Percentiles rank a stretch among this genome's conserved stretches.
phyloP scores from a whole-genome alignment of 2,113 vertebrate genomes.

The Antennarius striatus region DNA sequence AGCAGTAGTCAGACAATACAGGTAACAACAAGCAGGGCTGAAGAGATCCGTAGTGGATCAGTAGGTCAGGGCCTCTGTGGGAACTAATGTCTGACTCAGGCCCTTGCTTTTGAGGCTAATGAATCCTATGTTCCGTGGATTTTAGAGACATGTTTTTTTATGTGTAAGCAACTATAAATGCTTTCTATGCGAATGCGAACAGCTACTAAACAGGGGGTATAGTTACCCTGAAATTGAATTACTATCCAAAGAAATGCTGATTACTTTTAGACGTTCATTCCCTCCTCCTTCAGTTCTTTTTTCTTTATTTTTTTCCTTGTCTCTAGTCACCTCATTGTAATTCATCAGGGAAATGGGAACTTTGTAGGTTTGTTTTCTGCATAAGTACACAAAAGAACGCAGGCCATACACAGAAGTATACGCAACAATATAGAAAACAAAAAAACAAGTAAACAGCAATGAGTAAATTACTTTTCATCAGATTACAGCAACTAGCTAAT shows the following conservation, averaged over 20 bases:
- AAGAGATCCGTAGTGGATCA: too few relatives aligned
- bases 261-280: slow-evolving; percentile 20
- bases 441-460: neutral
- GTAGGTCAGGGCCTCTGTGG: too few relatives aligned
- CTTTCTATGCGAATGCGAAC: too few relatives aligned
- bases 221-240: slow-evolving; percentile 3
- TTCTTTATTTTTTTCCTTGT: slow-evolving; percentile 36
- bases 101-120: too few relatives aligned
- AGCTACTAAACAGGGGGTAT: too few relatives aligned
- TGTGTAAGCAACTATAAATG: too few relatives aligned
- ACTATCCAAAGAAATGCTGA: slow-evolving; percentile 42
- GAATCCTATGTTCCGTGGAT: too few relatives aligned
- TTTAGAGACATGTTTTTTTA: too few relatives aligned
- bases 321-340: slow-evolving; percentile 54
- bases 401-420: neutral
- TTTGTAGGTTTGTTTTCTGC: slow-evolving; percentile 10
- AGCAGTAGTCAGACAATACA: too few relatives aligned
- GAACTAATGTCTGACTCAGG: too few relatives aligned
- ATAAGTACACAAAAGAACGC: neutral
- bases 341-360: slow-evolving; percentile 61
- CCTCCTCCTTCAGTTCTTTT: slow-evolving; percentile 3
- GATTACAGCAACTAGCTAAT: too few relatives aligned
- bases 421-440: neutral
- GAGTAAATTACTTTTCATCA: neutral
- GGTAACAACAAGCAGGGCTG: too few relatives aligned